Evolutionary conservation across 2,888 invertebrate genomes (phyloP).

Genomic region (Cybosia mesomella): DNA sequence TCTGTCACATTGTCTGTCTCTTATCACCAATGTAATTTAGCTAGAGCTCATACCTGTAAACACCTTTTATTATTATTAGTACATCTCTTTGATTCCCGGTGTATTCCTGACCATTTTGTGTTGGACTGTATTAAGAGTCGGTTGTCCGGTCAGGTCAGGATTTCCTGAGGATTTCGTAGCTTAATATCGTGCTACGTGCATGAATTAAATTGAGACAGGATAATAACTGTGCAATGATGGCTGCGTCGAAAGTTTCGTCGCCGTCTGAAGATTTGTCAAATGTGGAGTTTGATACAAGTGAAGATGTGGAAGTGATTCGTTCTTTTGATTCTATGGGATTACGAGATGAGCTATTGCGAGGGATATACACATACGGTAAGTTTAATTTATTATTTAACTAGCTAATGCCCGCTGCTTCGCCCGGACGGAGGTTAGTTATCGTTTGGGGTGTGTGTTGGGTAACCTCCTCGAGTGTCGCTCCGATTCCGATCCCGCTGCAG

Average conservation of each 20-base stretch:
- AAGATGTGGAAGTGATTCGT: slow-evolving; percentile 99
- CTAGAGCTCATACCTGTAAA: no score
- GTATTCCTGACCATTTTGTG: no score
- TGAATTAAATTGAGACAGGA: neutral
- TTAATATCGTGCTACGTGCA: neutral
- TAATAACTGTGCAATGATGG: slow-evolving; percentile 56
- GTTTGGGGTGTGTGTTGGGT: no score
- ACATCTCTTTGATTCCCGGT: no score
- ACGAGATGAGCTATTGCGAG: slow-evolving; percentile 96
- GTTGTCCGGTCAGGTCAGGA: no score
- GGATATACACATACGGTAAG: slow-evolving; percentile 98
- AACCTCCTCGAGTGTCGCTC: no score
- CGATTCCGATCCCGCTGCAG: no score
- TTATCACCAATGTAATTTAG: no score
- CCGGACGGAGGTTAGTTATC: no score
- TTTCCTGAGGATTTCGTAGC: neutral
- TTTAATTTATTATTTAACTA: slow-evolving; percentile 33
- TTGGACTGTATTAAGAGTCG: neutral
- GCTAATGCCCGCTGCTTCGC: no score
- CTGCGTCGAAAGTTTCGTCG: slow-evolving; percentile 81
- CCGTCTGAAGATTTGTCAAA: slow-evolving; percentile 96
- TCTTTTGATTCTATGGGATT: slow-evolving; percentile 98
- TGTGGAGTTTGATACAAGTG: slow-evolving; percentile 99
- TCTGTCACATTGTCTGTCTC: no score
- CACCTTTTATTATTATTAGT: no score